Conservation (phyloP, 2,888 invertebrate species). For the Euzophera pinguis region DNA sequence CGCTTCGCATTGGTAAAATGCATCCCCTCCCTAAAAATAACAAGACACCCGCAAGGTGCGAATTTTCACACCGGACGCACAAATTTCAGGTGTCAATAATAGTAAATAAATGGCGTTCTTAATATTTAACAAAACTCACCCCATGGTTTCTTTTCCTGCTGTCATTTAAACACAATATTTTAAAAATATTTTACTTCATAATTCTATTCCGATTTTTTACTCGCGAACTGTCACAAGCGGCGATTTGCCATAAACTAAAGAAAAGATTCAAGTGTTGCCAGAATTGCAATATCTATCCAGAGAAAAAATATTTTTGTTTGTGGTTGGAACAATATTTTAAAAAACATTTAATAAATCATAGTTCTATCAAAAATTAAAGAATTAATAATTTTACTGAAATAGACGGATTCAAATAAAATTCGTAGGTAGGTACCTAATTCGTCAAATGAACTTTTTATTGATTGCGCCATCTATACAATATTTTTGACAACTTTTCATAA, state of each 20-base stretch:
- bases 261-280: slow-evolving; percentile 1
- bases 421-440: too few relatives aligned
- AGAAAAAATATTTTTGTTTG: neutral
- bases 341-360: too few relatives aligned
- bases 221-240: slow-evolving; percentile 57
- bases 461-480: neutral
- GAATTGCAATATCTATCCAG: neutral
- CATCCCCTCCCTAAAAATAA: slow-evolving; percentile 77
- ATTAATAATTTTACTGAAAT: too few relatives aligned
- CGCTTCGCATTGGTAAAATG: slow-evolving; percentile 71
- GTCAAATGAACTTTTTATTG: too few relatives aligned
- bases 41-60: slow-evolving; percentile 51
- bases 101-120: slow-evolving; percentile 20
- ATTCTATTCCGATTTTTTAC: slow-evolving; percentile 46
- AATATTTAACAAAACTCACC: slow-evolving; percentile 75
- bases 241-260: slow-evolving; percentile 44
- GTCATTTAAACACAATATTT: slow-evolving; percentile 83
- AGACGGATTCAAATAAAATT: too few relatives aligned
- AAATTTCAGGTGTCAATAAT: slow-evolving; percentile 11
- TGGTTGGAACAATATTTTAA: too few relatives aligned
- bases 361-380: too few relatives aligned
- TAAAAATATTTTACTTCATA: slow-evolving; percentile 61
- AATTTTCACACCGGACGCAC: slow-evolving; percentile 32
- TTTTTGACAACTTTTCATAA: neutral
- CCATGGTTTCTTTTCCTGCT: slow-evolving; percentile 90